phyloP scores from a whole-genome alignment of 2,797 vertebrate genomes.

The Neoniphon sammara region DNA sequence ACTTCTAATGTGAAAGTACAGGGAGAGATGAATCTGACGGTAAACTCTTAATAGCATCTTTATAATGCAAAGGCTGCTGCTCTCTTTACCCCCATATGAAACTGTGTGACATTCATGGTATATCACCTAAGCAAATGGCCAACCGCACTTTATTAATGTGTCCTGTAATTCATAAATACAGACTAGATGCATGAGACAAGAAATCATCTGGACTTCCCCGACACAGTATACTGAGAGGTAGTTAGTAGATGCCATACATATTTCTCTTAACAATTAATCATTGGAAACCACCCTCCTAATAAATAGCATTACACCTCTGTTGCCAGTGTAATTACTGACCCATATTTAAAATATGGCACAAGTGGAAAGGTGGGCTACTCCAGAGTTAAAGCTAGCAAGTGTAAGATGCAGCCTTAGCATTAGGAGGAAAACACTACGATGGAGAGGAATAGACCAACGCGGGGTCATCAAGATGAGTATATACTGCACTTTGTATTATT shows the following conservation, averaged over 20 bases:
- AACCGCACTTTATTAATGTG: neutral
- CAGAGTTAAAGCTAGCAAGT: neutral
- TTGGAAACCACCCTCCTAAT: neutral
- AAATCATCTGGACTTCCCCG: neutral
- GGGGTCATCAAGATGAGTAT: neutral
- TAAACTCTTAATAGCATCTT: neutral
- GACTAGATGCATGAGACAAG: neutral
- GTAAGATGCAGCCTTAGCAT: neutral
- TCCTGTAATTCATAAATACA: neutral
- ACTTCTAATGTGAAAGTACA: neutral
- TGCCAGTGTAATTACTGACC: neutral
- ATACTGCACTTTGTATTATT: neutral
- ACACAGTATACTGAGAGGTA: neutral
- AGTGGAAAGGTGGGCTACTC: neutral
- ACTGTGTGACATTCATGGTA: neutral
- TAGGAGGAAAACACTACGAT: neutral
- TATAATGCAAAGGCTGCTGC: neutral
- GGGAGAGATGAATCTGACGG: conserved; percentile 1
- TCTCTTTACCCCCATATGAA: neutral
- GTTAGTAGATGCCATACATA: neutral
- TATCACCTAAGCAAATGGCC: neutral
- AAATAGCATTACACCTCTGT: neutral
- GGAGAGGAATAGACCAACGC: neutral
- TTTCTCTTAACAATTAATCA: neutral
- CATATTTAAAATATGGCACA: neutral